A percentile compares a stretch with the other conserved stretches of the same genome.
phyloP scores from a whole-genome alignment of 1,140 invertebrate genomes.

The Liolophura sinensis region DNA sequence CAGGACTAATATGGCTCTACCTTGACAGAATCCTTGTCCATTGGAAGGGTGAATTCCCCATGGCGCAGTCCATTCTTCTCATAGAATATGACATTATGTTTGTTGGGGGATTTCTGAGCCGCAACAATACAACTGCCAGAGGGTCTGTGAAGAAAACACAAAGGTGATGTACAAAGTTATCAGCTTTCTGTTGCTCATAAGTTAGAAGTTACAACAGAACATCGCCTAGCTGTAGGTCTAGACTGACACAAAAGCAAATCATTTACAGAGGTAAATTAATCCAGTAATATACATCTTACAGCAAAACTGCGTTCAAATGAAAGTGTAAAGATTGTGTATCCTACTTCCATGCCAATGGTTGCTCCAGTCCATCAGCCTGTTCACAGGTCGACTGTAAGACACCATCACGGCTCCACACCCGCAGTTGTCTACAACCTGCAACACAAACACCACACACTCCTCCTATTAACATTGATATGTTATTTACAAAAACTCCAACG shows the following conservation, averaged over 20 bases:
- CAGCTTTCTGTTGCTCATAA: not conserved
- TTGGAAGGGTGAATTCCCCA: slow-evolving; percentile 76
- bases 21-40: slow-evolving; percentile 61
- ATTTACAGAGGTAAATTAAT: too few species aligned
- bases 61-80: slow-evolving; percentile 92
- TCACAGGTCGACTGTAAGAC: slow-evolving; percentile 53
- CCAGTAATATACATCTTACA: too few species aligned
- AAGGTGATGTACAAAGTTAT: not conserved
- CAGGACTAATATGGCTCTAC: slow-evolving; percentile 38
- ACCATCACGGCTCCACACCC: slow-evolving; percentile 55
- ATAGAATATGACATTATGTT: slow-evolving; percentile 80
- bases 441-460: slow-evolving; percentile 8
- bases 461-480: not conserved
- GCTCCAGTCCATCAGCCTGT: slow-evolving; percentile 68
- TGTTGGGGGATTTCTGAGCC: slow-evolving; percentile 63
- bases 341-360: slow-evolving; percentile 72
- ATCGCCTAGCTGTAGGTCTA: too few species aligned
- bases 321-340: not conserved
- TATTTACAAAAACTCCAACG: too few species aligned
- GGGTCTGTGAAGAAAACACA: slow-evolving; percentile 61
- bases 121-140: slow-evolving; percentile 78
- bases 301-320: too few species aligned
- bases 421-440: slow-evolving; percentile 52
- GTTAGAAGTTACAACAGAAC: too few species aligned
- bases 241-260: too few species aligned